Percentiles rank a stretch among this genome's conserved stretches.
phyloP scores from a whole-genome alignment of 2,888 invertebrate genomes.

The Biston betularia region DNA sequence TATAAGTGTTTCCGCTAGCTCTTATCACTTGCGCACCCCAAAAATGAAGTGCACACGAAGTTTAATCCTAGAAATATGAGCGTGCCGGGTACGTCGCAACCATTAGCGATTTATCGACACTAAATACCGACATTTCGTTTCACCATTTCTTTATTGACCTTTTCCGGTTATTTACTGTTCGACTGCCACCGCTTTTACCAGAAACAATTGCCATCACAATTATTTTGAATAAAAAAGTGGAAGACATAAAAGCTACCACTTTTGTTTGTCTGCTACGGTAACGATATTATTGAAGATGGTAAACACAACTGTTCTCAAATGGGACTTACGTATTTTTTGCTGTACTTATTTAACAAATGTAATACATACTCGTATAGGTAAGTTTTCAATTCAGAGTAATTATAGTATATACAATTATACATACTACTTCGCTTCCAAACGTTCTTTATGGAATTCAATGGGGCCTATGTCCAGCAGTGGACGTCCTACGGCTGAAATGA shows the following conservation, averaged over 20 bases:
- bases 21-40: conserved; percentile 36
- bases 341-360: no score
- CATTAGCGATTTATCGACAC: conserved; percentile 56
- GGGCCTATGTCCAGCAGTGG: no score
- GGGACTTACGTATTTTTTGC: no score
- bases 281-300: no score
- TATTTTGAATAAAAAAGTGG: conserved; percentile 7
- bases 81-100: conserved; percentile 39
- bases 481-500: no score
- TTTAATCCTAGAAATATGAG: conserved; percentile 61
- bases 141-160: conserved; percentile 47
- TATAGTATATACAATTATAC: no score
- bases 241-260: background rate
- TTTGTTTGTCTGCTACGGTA: no score
- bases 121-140: conserved; percentile 47
- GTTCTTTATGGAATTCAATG: no score
- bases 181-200: conserved; percentile 6
- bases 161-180: conserved; percentile 42
- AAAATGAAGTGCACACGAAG: conserved; percentile 43
- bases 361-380: no score
- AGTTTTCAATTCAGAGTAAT: no score
- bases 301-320: no score
- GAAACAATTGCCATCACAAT: conserved; percentile 11
- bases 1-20: conserved; percentile 5
- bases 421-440: no score